Evolutionary conservation across 2,113 vertebrate species (phyloP), one percentile per base, ranked within the genome.

Genomic region (Datnioides undecimradiatus): DNA sequence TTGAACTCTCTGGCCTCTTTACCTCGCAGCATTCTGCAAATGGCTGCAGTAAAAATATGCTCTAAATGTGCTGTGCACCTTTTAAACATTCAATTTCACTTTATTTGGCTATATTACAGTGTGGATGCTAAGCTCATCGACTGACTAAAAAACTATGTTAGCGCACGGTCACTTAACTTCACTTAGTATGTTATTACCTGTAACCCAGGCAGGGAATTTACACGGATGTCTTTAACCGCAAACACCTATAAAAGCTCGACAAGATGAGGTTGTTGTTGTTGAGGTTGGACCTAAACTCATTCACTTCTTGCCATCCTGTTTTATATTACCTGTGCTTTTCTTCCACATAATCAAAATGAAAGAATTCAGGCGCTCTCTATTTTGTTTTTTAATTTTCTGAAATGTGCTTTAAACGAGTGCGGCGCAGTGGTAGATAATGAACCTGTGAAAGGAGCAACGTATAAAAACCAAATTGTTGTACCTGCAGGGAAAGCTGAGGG

Each of bases 391-490:
- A 38, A 59, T 45, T 23, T 51, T 58, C 29, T 33, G 19, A 49
- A 57, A 70, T 48, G 5, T 33, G 11, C 34, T 65, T 76, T 17
- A 43, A 71, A 43, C 8, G 34, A 72, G 21, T 16, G 11, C 31
- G 41, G 7, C 51, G 27, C 55, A 23, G 21, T 7, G 41, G 45
- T 34, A 21, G 69, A 63, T 78, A 63, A 78, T 78, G 45, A 52
- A 52, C 19, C 52, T 40, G 43, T 6, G 33, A 12, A 10, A 38
- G n/a, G 49, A 14, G 27, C 72, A 14, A 27, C 71, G 49, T 10
- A 31, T 38, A 14, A 70, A 70, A 63, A 76, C 48, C 38, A 41
- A 64, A 55, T 46, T 8, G 25, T 34, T 38, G 3, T 27, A 49
- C 58, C 72, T 57, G 57, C 65, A 27, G 64, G 40, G 58, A 71